phyloP scores from a whole-genome alignment of 2,888 invertebrate species.

The Orchestes rusci region DNA sequence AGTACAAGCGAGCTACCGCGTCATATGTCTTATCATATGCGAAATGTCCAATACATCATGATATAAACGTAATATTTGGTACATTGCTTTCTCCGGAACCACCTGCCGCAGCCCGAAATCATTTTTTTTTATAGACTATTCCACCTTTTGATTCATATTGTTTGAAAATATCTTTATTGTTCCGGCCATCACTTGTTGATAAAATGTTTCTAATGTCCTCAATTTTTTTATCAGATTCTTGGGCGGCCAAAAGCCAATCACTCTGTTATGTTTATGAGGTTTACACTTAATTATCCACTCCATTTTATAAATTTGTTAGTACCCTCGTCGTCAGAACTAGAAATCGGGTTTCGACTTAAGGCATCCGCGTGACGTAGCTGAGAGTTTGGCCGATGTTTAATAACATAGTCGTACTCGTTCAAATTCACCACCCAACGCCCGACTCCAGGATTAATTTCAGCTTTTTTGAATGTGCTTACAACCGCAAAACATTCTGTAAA shows the following conservation, averaged over 20 bases:
- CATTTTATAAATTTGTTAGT: too few relatives aligned
- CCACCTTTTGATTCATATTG: too few relatives aligned
- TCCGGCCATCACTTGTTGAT: slow-evolving; percentile 5
- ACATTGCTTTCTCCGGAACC: too few relatives aligned
- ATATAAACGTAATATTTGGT: too few relatives aligned
- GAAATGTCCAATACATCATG: too few relatives aligned
- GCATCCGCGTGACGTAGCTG: slow-evolving; percentile 24
- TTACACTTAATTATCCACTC: too few relatives aligned
- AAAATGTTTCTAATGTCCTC: slow-evolving; percentile 4
- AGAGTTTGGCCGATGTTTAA: slow-evolving; percentile 17
- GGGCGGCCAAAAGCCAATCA: slow-evolving; percentile 10
- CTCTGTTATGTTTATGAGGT: slow-evolving; percentile 8
- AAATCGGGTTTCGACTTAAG: slow-evolving; percentile 13
- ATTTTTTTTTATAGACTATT: too few relatives aligned
- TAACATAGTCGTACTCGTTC: slow-evolving; percentile 19
- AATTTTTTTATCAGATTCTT: slow-evolving; percentile 4
- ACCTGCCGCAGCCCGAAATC: too few relatives aligned
- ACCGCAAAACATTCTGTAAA: slow-evolving; percentile 11
- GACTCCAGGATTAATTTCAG: slow-evolving; percentile 15
- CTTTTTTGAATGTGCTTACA: slow-evolving; percentile 8
- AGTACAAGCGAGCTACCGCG: too few relatives aligned
- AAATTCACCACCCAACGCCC: slow-evolving; percentile 18
- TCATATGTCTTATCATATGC: too few relatives aligned
- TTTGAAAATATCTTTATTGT: too few relatives aligned
- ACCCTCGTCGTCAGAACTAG: neutral